These are phyloP conservation scores for Propithecus perrieri DNA, from an alignment of 2,797 vertebrate species.

Conservation along the genomic window DNA sequence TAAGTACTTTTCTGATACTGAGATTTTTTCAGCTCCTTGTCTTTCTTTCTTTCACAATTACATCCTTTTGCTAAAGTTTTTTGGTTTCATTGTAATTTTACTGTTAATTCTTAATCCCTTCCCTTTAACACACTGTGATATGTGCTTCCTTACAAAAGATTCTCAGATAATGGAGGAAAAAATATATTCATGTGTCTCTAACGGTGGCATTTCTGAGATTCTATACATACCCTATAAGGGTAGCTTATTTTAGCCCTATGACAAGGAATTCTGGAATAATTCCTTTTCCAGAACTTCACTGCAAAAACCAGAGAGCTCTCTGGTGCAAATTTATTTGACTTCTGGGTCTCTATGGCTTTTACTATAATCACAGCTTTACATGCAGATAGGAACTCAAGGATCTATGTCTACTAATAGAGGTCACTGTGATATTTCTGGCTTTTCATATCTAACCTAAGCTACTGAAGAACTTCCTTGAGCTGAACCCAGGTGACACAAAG, in stretches of 20 bases:
- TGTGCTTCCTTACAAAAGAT: background rate
- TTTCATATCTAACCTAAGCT: background rate
- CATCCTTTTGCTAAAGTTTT: background rate
- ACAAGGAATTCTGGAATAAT: background rate
- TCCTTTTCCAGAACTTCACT: background rate
- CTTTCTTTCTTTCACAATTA: background rate
- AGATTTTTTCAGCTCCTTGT: background rate
- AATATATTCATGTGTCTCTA: background rate
- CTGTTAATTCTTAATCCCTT: background rate
- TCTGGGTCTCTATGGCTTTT: background rate
- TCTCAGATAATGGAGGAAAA: background rate
- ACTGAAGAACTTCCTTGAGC: background rate
- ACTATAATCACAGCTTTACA: background rate
- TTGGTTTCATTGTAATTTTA: background rate
- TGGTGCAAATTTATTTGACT: background rate
- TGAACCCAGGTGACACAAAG: constrained; percentile 29
- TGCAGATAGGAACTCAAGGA: background rate
- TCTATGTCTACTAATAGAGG: background rate
- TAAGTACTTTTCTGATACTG: background rate
- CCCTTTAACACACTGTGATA: background rate
- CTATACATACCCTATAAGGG: background rate
- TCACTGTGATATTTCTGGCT: background rate
- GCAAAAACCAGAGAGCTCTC: background rate
- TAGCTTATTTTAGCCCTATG: background rate
- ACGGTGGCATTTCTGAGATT: background rate